Percentiles rank a stretch among this genome's conserved stretches.
These are phyloP conservation scores for Caenorhabditis uteleia DNA, from an alignment of 2,888 invertebrate species.

Conservation along the genomic window DNA sequence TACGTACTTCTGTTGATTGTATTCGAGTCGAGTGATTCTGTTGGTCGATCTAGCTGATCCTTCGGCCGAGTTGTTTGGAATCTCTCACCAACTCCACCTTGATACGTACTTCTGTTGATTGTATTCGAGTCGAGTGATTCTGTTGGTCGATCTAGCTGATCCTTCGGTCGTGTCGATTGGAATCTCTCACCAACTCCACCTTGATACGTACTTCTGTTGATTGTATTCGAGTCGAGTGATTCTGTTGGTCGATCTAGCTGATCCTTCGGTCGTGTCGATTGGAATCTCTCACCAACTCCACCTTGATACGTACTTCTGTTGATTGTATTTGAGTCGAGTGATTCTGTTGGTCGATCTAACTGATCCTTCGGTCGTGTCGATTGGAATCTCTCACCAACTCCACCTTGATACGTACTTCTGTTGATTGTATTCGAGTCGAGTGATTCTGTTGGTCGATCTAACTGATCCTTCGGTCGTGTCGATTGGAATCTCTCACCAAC, in stretches of 20 bases:
- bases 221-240: slow-evolving; percentile 6
- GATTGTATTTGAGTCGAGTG: slow-evolving; percentile 10
- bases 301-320: slow-evolving; percentile 16
- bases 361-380: slow-evolving; percentile 8
- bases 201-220: slow-evolving; percentile 15
- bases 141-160: slow-evolving; percentile 7
- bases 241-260: slow-evolving; percentile 7
- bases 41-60: slow-evolving; percentile 4
- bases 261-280: slow-evolving; percentile 9
- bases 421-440: slow-evolving; percentile 12
- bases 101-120: slow-evolving; percentile 12
- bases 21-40: slow-evolving; percentile 1
- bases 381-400: slow-evolving; percentile 9
- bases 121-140: slow-evolving; percentile 9
- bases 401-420: slow-evolving; percentile 14
- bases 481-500: slow-evolving; percentile 10
- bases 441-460: slow-evolving; percentile 9
- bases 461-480: slow-evolving; percentile 6
- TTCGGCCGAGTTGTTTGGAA: slow-evolving; percentile 6
- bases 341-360: slow-evolving; percentile 8
- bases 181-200: slow-evolving; percentile 12
- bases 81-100: slow-evolving; percentile 10
- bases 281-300: slow-evolving; percentile 8
- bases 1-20: slow-evolving; percentile 13
- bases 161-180: slow-evolving; percentile 9